These are phyloP conservation scores for Hypocryptadius cinnamomeus DNA, from an alignment of 2,113 vertebrate genomes.

Conservation along the genomic window DNA sequence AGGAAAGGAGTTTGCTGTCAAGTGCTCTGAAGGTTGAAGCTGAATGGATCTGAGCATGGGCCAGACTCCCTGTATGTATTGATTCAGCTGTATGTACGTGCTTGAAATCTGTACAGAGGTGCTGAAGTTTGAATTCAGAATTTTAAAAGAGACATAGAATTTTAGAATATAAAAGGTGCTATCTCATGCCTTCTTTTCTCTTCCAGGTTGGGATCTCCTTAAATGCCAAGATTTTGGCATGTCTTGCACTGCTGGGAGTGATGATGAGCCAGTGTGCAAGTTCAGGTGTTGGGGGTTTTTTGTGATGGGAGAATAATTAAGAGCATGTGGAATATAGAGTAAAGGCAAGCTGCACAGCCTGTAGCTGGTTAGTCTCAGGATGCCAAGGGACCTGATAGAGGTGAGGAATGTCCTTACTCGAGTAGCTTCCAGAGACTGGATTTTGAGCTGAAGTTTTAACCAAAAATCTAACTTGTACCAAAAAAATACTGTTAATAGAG, in stretches of 20 bases:
- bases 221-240: not conserved
- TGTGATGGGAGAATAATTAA: not conserved
- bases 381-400: not conserved
- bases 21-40: not conserved
- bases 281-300: not conserved
- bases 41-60: not conserved
- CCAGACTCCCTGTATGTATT: not conserved
- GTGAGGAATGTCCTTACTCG: not conserved
- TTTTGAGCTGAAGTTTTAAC: not conserved
- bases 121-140: not conserved
- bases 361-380: not conserved
- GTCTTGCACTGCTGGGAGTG: not conserved
- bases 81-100: not conserved
- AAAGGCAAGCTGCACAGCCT: not conserved
- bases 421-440: not conserved
- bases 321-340: not conserved
- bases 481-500: not conserved
- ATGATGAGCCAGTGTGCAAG: not conserved
- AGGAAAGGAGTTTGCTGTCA: not conserved
- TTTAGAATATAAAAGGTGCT: not conserved
- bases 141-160: not conserved
- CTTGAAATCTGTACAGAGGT: not conserved
- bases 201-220: not conserved
- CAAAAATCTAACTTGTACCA: not conserved
- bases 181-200: not conserved